Evolutionary conservation across 2,797 vertebrate species (phyloP).

Genomic region (Gadopsis marmoratus): DNA sequence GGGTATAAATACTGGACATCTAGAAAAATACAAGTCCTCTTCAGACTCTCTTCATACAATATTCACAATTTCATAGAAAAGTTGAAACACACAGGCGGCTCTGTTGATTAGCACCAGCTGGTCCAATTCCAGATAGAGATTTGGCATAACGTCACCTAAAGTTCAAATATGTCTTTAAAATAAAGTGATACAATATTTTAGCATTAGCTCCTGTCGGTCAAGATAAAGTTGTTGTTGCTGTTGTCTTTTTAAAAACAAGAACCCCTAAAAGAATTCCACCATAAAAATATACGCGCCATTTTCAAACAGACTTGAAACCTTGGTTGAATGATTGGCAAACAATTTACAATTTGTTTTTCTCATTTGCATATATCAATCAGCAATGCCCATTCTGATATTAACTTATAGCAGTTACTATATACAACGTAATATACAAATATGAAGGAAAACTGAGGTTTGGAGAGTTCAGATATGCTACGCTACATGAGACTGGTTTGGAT

Average conservation of each 20-base stretch:
- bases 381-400: constrained; percentile 79
- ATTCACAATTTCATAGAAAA: constrained; percentile 89
- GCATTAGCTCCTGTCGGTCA: constrained; percentile 72
- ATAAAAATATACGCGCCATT: constrained; percentile 48
- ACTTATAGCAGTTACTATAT: constrained; percentile 70
- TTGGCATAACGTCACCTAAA: constrained; percentile 77
- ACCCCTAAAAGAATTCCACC: constrained; percentile 55
- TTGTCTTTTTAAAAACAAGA: constrained; percentile 52
- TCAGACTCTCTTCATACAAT: constrained; percentile 90
- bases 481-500: constrained; percentile 51
- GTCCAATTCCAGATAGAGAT: constrained; percentile 76
- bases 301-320: constrained; percentile 67
- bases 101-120: constrained; percentile 87
- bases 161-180: constrained; percentile 77
- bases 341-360: constrained; percentile 49
- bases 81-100: constrained; percentile 68
- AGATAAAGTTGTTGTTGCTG: constrained; percentile 65
- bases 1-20: constrained; percentile 94
- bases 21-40: constrained; percentile 94
- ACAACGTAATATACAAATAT: constrained; percentile 71
- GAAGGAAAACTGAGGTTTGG: constrained; percentile 68
- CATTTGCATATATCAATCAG: constrained; percentile 75
- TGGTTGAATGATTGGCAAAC: constrained; percentile 67
- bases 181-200: constrained; percentile 78
- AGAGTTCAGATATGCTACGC: constrained; percentile 61